Evolutionary conservation across 1,140 invertebrate species (phyloP), one percentile per base, ranked within the genome.

Genomic region (Idris sp.): DNA sequence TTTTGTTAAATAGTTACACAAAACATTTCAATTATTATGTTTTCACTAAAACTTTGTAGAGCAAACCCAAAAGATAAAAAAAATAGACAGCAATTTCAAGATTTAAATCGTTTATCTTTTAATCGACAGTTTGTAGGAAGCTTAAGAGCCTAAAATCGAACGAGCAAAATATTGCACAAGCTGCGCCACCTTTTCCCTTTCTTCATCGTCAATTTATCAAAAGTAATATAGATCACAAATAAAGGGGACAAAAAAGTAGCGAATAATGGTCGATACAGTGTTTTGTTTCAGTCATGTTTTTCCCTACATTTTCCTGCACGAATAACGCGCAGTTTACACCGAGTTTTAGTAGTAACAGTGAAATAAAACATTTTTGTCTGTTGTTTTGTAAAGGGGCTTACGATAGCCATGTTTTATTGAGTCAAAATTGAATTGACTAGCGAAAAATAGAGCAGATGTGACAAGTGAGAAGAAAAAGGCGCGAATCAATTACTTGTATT

Each of bases 351-450:
- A 38, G 49, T 40, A n/a, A 10, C 49, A 54, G 46, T 65, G 41
- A 54, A 65, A 65, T 65, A 65, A 64, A 65, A 8, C 22, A 19
- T 54, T 54, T 64, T 65, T 65, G 53, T 31, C 26, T n/a, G n/a
- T 15, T 41, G 40, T 54, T 65, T 65, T 65, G 30, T 54, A 48
- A 65, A 46, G 48, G 49, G 61, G 61, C 49, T 65, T 65, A 54
- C 40, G 61, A 54, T 54, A 40, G 25, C 31, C 49, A 51, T 54
- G 61, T 65, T 65, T 54, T 65, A 65, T 46, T 54, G 48, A 46
- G 49, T 31, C 46, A 38, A 54, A 65, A 65, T 65, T 54, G 48
- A 54, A 46, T 65, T 38, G 49, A 65, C 49, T 31, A 49, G 49
- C 26, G 31, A 33, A 54, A 38, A 65, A 38, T 48, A 18, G 40